These are phyloP conservation scores for Serranus cabrilla DNA, from an alignment of 2,797 vertebrate genomes.

Conservation along the genomic window DNA sequence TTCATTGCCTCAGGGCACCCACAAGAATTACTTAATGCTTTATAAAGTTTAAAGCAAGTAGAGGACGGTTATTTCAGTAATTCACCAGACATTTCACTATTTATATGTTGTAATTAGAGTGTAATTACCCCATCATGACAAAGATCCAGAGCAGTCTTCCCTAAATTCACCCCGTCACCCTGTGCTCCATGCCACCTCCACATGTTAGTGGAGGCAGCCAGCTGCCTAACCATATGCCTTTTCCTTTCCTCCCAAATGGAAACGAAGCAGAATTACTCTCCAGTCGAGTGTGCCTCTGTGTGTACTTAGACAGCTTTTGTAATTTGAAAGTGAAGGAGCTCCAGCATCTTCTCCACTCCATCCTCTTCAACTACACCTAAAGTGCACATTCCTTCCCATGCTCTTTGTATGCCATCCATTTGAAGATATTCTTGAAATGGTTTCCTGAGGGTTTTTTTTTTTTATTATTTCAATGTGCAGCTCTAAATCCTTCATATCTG, in stretches of 20 bases:
- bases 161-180: conserved; percentile 41
- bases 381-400: conserved; percentile 34
- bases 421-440: conserved; percentile 15
- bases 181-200: conserved; percentile 42
- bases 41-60: conserved; percentile 16
- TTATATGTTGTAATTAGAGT: conserved; percentile 32
- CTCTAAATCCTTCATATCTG: conserved; percentile 9
- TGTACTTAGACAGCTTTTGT: conserved; percentile 30
- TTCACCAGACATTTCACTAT: conserved; percentile 17
- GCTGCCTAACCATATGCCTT: conserved; percentile 58
- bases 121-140: conserved; percentile 38
- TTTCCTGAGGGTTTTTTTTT: not conserved
- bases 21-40: not conserved
- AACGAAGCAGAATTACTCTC: conserved; percentile 43
- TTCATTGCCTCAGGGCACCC: not conserved
- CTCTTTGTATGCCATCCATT: conserved; percentile 26
- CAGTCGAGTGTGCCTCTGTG: conserved; percentile 27
- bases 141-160: conserved; percentile 31
- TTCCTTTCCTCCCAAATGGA: conserved; percentile 34
- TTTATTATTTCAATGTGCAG: not conserved
- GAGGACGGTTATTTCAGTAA: not conserved
- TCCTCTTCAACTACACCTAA: conserved; percentile 39
- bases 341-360: conserved; percentile 24
- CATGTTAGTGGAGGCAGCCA: conserved; percentile 58
- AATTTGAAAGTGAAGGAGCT: conserved; percentile 53